Percentiles rank a stretch among this genome's conserved stretches.
These are phyloP conservation scores for Sylvilagus bachmani DNA, from an alignment of 2,113 vertebrate genomes.

Conservation along the genomic window DNA sequence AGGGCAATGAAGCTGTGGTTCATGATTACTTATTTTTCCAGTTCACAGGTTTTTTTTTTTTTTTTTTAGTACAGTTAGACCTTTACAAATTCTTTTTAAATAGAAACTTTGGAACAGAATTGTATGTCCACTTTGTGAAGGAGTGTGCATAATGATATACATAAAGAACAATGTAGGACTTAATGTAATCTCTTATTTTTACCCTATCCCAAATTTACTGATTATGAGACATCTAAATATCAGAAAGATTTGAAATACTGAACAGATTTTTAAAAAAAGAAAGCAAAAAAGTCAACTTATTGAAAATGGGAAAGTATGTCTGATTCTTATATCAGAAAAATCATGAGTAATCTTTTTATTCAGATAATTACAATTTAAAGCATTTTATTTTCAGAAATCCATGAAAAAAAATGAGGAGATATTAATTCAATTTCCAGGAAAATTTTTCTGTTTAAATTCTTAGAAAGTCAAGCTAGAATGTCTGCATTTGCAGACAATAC, in stretches of 20 bases:
- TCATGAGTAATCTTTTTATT: background rate
- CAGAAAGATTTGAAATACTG: background rate
- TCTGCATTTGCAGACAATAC: background rate
- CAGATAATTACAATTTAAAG: background rate
- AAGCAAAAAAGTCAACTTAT: background rate
- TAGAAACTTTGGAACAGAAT: conserved; percentile 40
- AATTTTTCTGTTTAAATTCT: background rate
- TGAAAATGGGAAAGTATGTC: background rate
- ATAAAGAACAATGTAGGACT: background rate
- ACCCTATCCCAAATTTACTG: background rate
- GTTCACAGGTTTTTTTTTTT: background rate
- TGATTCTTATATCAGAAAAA: background rate
- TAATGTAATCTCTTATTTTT: conserved; percentile 53
- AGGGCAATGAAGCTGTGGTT: background rate
- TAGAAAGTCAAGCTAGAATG: background rate
- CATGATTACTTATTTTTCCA: background rate
- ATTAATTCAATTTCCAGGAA: background rate
- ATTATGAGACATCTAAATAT: conserved; percentile 9
- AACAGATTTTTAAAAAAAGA: conserved; percentile 16
- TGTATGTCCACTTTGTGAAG: conserved; percentile 5
- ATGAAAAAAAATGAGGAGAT: background rate
- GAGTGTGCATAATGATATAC: background rate
- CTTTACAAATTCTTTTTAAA: conserved; percentile 42
- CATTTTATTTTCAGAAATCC: background rate
- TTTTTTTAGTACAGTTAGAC: background rate